phyloP scores from a whole-genome alignment of 2,797 vertebrate species.

The Ctenopoma kingsleyae region DNA sequence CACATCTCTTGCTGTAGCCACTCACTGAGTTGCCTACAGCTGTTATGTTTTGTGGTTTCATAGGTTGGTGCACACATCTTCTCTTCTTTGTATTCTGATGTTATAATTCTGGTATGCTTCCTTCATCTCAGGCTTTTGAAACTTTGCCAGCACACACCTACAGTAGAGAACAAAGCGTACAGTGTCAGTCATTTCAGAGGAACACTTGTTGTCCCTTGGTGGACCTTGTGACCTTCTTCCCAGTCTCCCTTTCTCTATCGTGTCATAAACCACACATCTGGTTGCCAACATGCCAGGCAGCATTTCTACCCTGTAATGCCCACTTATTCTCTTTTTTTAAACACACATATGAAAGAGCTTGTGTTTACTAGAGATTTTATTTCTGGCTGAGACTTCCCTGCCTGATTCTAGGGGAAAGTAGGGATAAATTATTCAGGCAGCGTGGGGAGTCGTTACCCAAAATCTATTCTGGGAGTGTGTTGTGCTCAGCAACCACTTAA shows the following conservation, averaged over 20 bases:
- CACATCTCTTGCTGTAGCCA: slow-evolving; percentile 40
- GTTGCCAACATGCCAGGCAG: slow-evolving; percentile 54
- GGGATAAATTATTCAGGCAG: slow-evolving; percentile 72
- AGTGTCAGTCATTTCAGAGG: background rate
- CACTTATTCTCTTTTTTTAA: slow-evolving; percentile 47
- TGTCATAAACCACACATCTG: slow-evolving; percentile 49
- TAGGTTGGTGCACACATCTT: slow-evolving; percentile 11
- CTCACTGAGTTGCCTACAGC: slow-evolving; percentile 25
- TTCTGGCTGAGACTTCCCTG: slow-evolving; percentile 67
- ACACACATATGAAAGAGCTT: slow-evolving; percentile 66
- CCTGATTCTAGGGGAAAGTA: slow-evolving; percentile 60
- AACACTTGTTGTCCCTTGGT: background rate
- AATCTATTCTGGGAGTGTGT: slow-evolving; percentile 67
- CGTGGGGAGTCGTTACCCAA: slow-evolving; percentile 66
- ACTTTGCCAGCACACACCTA: slow-evolving; percentile 9
- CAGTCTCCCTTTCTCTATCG: slow-evolving; percentile 10
- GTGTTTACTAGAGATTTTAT: slow-evolving; percentile 74
- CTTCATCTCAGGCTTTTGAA: slow-evolving; percentile 11
- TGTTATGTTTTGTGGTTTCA: slow-evolving; percentile 14
- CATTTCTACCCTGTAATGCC: slow-evolving; percentile 65
- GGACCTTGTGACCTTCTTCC: slow-evolving; percentile 33
- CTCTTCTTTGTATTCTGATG: slow-evolving; percentile 10
- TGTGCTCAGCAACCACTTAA: slow-evolving; percentile 65
- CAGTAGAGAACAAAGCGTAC: background rate
- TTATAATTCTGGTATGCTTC: background rate